Evolutionary conservation across 2,797 vertebrate species (phyloP).

Genomic region (Coranthus polyacanthus): DNA sequence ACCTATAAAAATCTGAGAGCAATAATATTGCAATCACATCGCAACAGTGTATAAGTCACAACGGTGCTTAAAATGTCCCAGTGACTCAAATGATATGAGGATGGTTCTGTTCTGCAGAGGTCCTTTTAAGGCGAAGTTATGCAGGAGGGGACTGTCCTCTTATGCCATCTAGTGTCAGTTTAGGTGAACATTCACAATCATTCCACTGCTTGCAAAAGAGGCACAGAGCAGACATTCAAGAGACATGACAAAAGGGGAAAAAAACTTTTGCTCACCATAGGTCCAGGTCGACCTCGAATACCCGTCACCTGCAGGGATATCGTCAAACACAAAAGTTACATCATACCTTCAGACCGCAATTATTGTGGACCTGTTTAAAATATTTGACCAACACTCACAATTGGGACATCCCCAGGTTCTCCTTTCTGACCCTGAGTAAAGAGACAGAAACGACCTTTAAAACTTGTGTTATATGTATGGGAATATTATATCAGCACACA

Average conservation of each 20-base stretch:
- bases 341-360: background rate
- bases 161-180: constrained; percentile 81
- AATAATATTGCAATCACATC: constrained; percentile 5
- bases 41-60: background rate
- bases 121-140: constrained; percentile 49
- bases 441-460: constrained; percentile 20
- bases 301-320: constrained; percentile 89
- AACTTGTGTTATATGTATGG: background rate
- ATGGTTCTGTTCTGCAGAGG: background rate
- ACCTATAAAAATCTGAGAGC: background rate
- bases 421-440: constrained; percentile 94
- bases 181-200: constrained; percentile 24
- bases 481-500: background rate
- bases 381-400: constrained; percentile 84
- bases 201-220: no score
- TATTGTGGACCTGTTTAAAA: background rate
- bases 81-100: background rate
- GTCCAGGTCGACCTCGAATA: constrained; percentile 92
- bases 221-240: no score
- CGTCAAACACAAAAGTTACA: constrained; percentile 14
- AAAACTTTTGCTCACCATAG: constrained; percentile 89
- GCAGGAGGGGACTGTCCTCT: constrained; percentile 60
- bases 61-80: constrained; percentile 7
- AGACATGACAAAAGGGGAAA: no score
- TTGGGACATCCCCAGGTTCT: constrained; percentile 94